Evolutionary conservation across 2,797 vertebrate species (phyloP).

Genomic region (Pogonophryne albipinna): DNA sequence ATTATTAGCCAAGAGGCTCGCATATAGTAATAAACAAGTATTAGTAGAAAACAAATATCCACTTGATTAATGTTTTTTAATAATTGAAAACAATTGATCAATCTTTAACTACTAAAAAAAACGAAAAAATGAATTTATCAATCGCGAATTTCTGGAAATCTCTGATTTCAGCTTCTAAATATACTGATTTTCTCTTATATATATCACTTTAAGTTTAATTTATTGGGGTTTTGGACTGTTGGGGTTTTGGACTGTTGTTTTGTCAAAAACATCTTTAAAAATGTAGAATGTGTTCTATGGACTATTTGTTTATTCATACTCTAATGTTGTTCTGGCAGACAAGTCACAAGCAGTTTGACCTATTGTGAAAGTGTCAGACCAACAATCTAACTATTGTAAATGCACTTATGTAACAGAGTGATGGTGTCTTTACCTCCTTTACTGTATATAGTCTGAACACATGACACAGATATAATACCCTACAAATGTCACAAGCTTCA

Average conservation of each 20-base stretch:
- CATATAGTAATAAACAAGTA: not conserved
- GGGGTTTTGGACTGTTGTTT: not conserved
- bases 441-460: constrained; percentile 9
- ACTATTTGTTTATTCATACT: not conserved
- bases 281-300: not conserved
- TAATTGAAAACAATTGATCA: not conserved
- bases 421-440: constrained; percentile 7
- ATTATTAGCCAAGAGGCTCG: not conserved
- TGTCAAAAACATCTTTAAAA: too few species aligned
- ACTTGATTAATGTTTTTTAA: not conserved
- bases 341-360: constrained; percentile 8
- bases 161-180: not conserved
- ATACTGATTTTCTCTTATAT: not conserved
- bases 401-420: constrained; percentile 27
- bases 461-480: constrained; percentile 24
- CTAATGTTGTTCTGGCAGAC: not conserved
- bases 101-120: too few species aligned
- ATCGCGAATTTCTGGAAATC: not conserved
- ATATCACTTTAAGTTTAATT: not conserved
- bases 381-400: constrained; percentile 25
- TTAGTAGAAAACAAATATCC: not conserved
- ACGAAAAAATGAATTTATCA: not conserved
- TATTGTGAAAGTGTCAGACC: not conserved
- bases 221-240: not conserved
- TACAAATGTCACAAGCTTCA: constrained; percentile 2